A percentile compares a stretch with the other conserved stretches of the same genome.
Conservation (phyloP, 2,888 invertebrate species). For the Exephanes ischioxanthus region DNA sequence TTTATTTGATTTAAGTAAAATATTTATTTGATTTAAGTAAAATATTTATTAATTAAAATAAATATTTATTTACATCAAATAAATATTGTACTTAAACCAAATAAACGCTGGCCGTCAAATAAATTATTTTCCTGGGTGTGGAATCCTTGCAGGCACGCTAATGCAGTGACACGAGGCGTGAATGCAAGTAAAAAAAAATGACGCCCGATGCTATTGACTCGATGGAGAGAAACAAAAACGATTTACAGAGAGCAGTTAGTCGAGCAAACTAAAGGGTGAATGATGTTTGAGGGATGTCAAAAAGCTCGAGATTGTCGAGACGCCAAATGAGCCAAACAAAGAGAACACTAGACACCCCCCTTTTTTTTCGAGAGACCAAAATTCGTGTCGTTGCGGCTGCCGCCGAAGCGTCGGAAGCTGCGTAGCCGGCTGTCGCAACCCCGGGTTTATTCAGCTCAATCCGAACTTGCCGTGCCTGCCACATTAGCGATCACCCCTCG, state of each 20-base stretch:
- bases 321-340: constrained; percentile 45
- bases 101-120: too few species aligned
- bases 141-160: background rate
- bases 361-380: constrained; percentile 26
- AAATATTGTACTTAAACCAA: too few species aligned
- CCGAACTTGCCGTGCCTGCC: constrained; percentile 42
- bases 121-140: too few species aligned
- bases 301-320: constrained; percentile 44
- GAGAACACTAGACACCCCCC: constrained; percentile 12
- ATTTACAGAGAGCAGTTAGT: constrained; percentile 1
- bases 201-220: background rate
- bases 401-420: constrained; percentile 55
- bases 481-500: constrained; percentile 61
- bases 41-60: too few species aligned
- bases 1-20: too few species aligned
- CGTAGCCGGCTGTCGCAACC: constrained; percentile 44
- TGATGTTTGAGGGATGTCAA: constrained; percentile 39
- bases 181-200: background rate
- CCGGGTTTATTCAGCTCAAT: constrained; percentile 39
- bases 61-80: too few species aligned
- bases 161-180: background rate
- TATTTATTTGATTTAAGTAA: too few species aligned
- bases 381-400: constrained; percentile 50
- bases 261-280: constrained; percentile 22
- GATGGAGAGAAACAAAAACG: background rate